Conservation (phyloP, 1,140 invertebrate genomes). For the Metaphire vulgaris region DNA sequence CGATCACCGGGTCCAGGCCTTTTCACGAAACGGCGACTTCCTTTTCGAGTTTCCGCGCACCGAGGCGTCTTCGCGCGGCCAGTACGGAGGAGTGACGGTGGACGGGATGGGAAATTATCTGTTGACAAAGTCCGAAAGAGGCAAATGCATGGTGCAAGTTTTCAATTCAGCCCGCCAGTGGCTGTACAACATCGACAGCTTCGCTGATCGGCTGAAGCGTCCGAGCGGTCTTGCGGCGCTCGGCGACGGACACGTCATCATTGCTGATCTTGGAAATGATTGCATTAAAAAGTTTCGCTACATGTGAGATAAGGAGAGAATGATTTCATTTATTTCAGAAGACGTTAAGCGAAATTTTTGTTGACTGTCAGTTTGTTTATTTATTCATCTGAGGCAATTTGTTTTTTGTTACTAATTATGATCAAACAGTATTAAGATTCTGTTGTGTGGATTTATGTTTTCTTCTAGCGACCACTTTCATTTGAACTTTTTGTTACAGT, state of each 20-base stretch:
- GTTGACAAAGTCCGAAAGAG: conserved; percentile 69
- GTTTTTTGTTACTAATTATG: no score
- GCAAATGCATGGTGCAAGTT: conserved; percentile 67
- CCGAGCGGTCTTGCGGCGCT: conserved; percentile 71
- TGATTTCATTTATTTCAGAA: background rate
- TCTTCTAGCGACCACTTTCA: no score
- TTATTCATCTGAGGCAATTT: no score
- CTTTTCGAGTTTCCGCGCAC: conserved; percentile 52
- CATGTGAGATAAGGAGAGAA: conserved; percentile 34
- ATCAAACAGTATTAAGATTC: no score
- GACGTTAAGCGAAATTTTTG: no score
- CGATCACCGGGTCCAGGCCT: conserved; percentile 72
- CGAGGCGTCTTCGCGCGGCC: conserved; percentile 53
- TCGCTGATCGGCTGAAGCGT: conserved; percentile 68
- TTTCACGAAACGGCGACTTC: conserved; percentile 70
- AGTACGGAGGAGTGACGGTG: conserved; percentile 67
- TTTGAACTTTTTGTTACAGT: no score
- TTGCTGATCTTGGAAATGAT: conserved; percentile 83
- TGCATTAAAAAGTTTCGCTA: conserved; percentile 82
- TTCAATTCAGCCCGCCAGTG: conserved; percentile 61
- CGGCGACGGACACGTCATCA: conserved; percentile 63
- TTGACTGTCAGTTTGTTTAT: no score
- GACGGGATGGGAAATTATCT: conserved; percentile 66
- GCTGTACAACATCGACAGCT: conserved; percentile 71
- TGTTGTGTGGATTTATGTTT: no score